These are phyloP conservation scores for Lissonota sp. DNA, from an alignment of 2,888 invertebrate species.

Conservation along the genomic window DNA sequence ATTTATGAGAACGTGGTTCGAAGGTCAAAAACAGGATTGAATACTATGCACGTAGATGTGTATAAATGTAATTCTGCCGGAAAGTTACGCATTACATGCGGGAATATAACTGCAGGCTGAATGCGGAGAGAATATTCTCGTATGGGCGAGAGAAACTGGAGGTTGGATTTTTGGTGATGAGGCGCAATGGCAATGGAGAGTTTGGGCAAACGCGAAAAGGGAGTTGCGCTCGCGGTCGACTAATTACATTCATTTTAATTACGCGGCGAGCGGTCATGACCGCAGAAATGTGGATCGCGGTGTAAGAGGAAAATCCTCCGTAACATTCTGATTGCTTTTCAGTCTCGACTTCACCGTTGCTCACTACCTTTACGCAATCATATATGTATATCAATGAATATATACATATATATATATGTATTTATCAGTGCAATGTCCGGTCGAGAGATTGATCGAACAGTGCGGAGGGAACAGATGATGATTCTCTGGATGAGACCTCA, in stretches of 20 bases:
- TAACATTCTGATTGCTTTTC: constrained; percentile 39
- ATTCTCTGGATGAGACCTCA: constrained; percentile 22
- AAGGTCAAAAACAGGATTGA: not conserved
- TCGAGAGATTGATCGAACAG: not conserved
- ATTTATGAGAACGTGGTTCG: not conserved
- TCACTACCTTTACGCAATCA: not conserved
- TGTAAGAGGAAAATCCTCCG: constrained; percentile 52
- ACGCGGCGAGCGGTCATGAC: constrained; percentile 53
- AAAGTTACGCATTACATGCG: not conserved
- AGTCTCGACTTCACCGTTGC: constrained; percentile 18
- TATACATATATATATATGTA: not conserved
- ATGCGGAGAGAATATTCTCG: constrained; percentile 11
- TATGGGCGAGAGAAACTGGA: not conserved
- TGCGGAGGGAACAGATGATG: not conserved
- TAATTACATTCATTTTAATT: constrained; percentile 61
- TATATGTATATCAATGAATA: not conserved
- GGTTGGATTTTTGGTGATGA: not conserved
- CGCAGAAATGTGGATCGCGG: constrained; percentile 37
- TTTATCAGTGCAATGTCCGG: not conserved
- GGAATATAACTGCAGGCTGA: too few species aligned
- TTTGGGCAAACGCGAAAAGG: constrained; percentile 30
- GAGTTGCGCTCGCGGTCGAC: constrained; percentile 41
- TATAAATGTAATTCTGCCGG: too few species aligned
- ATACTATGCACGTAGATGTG: not conserved
- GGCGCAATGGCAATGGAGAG: too few species aligned